phyloP scores from a whole-genome alignment of 2,797 vertebrate species.

The Heliangelus exortis region DNA sequence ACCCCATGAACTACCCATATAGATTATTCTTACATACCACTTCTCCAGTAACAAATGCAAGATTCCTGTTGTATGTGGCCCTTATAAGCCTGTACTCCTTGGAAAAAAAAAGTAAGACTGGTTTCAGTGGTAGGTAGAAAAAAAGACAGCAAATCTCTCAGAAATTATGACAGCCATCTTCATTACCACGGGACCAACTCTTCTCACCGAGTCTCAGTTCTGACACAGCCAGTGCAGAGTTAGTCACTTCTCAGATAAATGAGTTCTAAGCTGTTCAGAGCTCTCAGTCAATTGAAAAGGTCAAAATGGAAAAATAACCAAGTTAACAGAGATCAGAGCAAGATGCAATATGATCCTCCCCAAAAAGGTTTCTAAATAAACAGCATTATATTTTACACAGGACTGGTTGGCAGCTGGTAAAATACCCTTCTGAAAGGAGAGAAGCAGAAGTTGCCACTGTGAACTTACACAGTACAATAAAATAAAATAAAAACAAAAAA shows the following conservation, averaged over 20 bases:
- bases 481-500: background rate
- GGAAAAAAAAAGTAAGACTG: background rate
- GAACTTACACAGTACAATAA: background rate
- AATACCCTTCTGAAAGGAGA: background rate
- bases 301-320: background rate
- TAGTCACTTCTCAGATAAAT: background rate
- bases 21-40: background rate
- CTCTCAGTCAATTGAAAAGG: background rate
- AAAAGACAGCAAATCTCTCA: background rate
- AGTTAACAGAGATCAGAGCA: background rate
- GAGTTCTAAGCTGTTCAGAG: background rate
- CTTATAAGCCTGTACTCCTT: background rate
- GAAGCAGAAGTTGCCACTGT: background rate
- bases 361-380: background rate
- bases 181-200: background rate
- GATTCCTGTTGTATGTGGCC: background rate
- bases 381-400: background rate
- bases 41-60: background rate
- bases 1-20: rapidly evolving
- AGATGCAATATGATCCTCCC: background rate
- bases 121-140: background rate
- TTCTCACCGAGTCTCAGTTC: background rate
- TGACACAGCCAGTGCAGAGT: background rate
- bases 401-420: background rate
- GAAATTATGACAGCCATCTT: background rate